A percentile compares a stretch with the other conserved stretches of the same genome.
phyloP scores from a whole-genome alignment of 1,140 invertebrate species.

The Aphelenchoides fujianensis region DNA sequence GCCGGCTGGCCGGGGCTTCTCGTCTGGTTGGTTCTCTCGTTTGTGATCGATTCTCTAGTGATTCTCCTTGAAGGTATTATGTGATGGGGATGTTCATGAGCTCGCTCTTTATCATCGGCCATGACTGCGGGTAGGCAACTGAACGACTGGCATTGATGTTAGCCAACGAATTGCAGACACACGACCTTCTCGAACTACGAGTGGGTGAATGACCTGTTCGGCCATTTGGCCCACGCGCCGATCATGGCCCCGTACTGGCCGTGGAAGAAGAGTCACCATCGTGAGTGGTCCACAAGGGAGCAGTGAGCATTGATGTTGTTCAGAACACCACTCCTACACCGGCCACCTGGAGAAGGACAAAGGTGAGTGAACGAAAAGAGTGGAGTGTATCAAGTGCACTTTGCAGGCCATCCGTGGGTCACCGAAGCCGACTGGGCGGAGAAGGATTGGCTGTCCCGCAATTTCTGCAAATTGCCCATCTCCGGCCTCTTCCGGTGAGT shows the following conservation, averaged over 20 bases:
- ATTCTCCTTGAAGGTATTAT: slow-evolving; percentile 58
- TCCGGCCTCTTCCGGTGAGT: slow-evolving; percentile 43
- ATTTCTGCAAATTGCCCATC: slow-evolving; percentile 55
- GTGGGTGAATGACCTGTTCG: slow-evolving; percentile 55
- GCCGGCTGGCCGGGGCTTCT: slow-evolving; percentile 43
- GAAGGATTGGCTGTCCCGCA: slow-evolving; percentile 12
- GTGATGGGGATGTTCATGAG: slow-evolving; percentile 64
- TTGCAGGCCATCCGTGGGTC: slow-evolving; percentile 60
- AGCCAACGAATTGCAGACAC: no score
- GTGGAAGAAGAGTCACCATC: slow-evolving; percentile 56
- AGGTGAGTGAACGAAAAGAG: no score
- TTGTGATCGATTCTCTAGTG: slow-evolving; percentile 8
- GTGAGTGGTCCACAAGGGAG: no score
- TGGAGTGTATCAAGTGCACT: no score
- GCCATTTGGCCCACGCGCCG: slow-evolving; percentile 55
- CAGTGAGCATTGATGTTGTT: no score
- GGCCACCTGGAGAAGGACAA: slow-evolving; percentile 54
- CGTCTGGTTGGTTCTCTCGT: slow-evolving; percentile 42
- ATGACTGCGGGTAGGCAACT: slow-evolving; percentile 65
- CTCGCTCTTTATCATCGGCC: slow-evolving; percentile 64
- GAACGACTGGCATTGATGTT: no score
- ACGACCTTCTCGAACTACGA: slow-evolving; percentile 63
- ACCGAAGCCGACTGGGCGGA: slow-evolving; percentile 42
- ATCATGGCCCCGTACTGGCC: slow-evolving; percentile 40
- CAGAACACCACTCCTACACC: slow-evolving; percentile 58